Evolutionary conservation across 1,140 invertebrate genomes (phyloP).

Genomic region (Cherax quadricarinatus): DNA sequence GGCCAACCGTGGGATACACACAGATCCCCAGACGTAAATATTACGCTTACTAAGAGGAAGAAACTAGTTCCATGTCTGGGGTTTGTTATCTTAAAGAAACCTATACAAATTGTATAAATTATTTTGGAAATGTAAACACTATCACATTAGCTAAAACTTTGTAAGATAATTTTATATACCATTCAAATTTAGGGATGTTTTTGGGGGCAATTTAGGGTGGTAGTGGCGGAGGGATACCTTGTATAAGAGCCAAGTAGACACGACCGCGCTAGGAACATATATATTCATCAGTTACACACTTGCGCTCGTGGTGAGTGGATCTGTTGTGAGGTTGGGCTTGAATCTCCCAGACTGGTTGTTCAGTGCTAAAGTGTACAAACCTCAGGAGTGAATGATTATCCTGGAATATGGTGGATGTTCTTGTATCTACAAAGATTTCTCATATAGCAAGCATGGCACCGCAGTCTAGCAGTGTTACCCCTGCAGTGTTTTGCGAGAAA

Average conservation of each 20-base stretch:
- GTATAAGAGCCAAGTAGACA: conserved; percentile 54
- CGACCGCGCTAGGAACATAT: conserved; percentile 32
- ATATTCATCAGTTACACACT: conserved; percentile 60
- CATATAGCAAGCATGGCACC: conserved; percentile 51
- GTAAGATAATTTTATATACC: neutral
- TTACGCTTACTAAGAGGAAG: conserved; percentile 39
- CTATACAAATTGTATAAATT: neutral
- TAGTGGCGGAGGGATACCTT: conserved; percentile 57
- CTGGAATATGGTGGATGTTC: conserved; percentile 50
- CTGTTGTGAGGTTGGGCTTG: neutral
- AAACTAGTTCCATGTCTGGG: conserved; percentile 58
- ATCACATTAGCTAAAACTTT: neutral
- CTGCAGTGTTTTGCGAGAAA: conserved; percentile 47
- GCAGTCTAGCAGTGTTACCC: conserved; percentile 49
- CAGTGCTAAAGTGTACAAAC: neutral
- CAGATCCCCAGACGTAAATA: conserved; percentile 57
- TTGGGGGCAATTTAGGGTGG: neutral
- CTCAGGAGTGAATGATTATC: conserved; percentile 43
- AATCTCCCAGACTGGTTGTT: neutral
- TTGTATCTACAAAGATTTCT: conserved; percentile 51
- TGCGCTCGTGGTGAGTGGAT: conserved; percentile 44
- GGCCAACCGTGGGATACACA: conserved; percentile 32
- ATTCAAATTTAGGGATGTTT: neutral
- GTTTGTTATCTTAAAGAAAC: neutral
- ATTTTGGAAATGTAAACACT: neutral